These are phyloP conservation scores for Cheilosia grossa DNA, from an alignment of 2,888 invertebrate species.

Conservation along the genomic window DNA sequence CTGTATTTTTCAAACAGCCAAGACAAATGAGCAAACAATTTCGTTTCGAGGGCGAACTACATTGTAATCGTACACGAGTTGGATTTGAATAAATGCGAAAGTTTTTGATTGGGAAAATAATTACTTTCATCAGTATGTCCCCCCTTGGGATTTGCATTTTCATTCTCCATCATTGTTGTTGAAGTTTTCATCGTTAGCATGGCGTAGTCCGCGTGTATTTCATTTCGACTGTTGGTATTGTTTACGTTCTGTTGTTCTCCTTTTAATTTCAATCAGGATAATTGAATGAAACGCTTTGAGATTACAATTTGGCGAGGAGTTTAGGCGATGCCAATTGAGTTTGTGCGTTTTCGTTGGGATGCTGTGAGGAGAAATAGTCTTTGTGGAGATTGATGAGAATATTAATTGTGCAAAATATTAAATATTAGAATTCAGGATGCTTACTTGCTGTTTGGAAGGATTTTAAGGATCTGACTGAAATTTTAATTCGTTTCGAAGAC, in stretches of 20 bases:
- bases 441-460: background rate
- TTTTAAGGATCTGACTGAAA: background rate
- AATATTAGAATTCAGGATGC: background rate
- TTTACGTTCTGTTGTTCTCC: slow-evolving; percentile 21
- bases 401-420: slow-evolving; percentile 11
- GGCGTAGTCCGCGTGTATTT: slow-evolving; percentile 21
- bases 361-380: background rate
- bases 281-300: slow-evolving; percentile 40
- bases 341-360: background rate
- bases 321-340: background rate
- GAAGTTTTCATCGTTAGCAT: background rate
- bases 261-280: slow-evolving; percentile 42
- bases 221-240: slow-evolving; percentile 23
- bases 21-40: slow-evolving; percentile 44
- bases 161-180: slow-evolving; percentile 17
- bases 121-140: slow-evolving; percentile 38
- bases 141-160: slow-evolving; percentile 30
- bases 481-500: background rate
- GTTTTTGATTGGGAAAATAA: slow-evolving; percentile 56
- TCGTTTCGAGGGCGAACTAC: background rate
- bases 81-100: slow-evolving; percentile 51
- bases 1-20: slow-evolving; percentile 33
- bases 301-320: slow-evolving; percentile 4
- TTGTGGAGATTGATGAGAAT: slow-evolving; percentile 1
- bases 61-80: background rate